These are phyloP conservation scores for Caiman crocodilus DNA, from an alignment of 2,797 vertebrate species.

Conservation along the genomic window DNA sequence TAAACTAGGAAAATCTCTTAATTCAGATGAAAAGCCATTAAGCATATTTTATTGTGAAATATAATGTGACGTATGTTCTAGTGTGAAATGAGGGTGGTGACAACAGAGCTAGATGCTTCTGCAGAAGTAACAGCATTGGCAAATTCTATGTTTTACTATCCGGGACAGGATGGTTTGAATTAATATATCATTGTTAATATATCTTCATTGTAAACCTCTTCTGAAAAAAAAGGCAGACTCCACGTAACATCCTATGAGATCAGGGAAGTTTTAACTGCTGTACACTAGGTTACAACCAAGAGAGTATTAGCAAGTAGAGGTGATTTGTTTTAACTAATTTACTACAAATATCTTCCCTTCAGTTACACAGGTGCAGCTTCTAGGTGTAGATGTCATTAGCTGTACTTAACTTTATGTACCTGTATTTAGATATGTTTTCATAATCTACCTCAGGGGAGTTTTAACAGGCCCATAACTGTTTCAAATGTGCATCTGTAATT, in stretches of 20 bases:
- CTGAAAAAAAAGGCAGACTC: not conserved
- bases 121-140: not conserved
- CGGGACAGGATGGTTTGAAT: not conserved
- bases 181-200: not conserved
- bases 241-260: not conserved
- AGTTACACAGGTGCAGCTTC: not conserved
- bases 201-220: no score
- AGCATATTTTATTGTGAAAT: not conserved
- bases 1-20: not conserved
- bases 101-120: fast-evolving
- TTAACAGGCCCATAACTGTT: no score
- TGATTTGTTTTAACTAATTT: fast-evolving
- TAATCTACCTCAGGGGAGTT: no score
- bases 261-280: not conserved
- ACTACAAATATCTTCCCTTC: not conserved
- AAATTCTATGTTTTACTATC: not conserved
- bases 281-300: not conserved
- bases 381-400: not conserved
- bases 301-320: not conserved
- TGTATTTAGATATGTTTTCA: not conserved
- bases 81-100: not conserved
- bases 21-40: not conserved
- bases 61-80: not conserved
- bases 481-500: no score
- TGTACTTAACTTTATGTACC: not conserved